phyloP scores from a whole-genome alignment of 2,797 vertebrate species.

The Pipistrellus nathusii region DNA sequence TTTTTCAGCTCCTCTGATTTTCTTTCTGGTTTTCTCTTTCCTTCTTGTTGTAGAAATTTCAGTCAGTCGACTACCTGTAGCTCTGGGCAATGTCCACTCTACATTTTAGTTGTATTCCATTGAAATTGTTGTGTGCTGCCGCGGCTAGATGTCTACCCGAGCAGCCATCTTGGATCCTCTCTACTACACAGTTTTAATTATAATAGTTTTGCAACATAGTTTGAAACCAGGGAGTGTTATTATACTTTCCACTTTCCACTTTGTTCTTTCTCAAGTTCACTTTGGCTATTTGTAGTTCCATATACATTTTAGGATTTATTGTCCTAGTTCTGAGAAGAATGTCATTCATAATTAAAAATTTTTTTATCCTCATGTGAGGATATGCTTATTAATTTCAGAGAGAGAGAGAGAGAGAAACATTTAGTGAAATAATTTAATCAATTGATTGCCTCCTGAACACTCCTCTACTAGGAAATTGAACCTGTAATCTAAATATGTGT shows the following conservation, averaged over 20 bases:
- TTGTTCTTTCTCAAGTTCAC: background rate
- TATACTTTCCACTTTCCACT: background rate
- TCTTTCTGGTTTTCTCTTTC: no score
- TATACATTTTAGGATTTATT: background rate
- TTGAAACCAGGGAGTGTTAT: background rate
- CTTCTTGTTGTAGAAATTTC: no score
- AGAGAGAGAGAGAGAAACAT: background rate
- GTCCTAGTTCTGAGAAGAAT: background rate
- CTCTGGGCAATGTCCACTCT: no score
- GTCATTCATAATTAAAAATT: background rate
- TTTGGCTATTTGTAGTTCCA: background rate
- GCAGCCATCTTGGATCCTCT: no score
- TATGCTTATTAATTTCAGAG: background rate
- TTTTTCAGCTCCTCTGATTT: no score
- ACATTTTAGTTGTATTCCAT: no score
- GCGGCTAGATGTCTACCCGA: no score
- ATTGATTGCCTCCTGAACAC: background rate
- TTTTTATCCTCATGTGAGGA: background rate
- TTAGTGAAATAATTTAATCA: background rate
- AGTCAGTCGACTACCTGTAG: no score
- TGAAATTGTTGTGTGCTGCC: no score
- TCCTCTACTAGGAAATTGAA: background rate
- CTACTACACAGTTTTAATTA: background rate
- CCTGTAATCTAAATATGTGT: background rate
- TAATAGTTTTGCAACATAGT: background rate